phyloP scores from a whole-genome alignment of 2,797 vertebrate genomes.

The Tokudaia tokunoshimensis region DNA sequence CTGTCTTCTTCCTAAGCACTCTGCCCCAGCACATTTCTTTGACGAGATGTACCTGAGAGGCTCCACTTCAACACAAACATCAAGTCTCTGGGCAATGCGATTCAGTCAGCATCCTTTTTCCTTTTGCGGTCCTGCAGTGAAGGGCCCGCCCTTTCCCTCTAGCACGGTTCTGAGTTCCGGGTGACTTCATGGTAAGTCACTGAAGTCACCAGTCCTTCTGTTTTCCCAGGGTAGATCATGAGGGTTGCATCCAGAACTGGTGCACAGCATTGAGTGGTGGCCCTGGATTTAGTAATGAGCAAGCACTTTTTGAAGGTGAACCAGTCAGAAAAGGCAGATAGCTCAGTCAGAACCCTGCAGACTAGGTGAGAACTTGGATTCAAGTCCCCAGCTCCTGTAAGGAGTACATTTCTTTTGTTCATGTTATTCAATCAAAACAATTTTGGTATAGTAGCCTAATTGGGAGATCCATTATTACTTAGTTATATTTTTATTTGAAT shows the following conservation, averaged over 20 bases:
- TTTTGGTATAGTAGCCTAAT: neutral
- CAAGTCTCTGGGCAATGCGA: neutral
- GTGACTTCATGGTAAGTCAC: neutral
- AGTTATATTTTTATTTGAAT: slow-evolving; percentile 19
- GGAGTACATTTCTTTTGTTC: neutral
- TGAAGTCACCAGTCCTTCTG: neutral
- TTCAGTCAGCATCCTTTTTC: neutral
- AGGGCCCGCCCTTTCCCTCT: neutral
- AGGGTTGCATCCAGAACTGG: neutral
- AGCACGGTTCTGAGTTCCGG: neutral
- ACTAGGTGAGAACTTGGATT: neutral
- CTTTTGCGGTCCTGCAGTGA: neutral
- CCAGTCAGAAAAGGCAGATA: neutral
- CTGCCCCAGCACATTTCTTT: neutral
- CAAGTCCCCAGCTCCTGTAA: neutral
- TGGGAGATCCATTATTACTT: neutral
- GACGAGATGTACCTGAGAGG: slow-evolving; percentile 22
- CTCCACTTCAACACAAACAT: neutral
- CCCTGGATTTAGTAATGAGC: slow-evolving; percentile 42
- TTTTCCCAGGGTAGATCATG: neutral
- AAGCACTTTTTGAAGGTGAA: slow-evolving; percentile 18
- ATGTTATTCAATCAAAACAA: neutral
- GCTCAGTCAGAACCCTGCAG: neutral
- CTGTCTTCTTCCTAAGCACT: neutral
- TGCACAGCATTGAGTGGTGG: neutral